phyloP scores from a whole-genome alignment of 2,113 vertebrate genomes.

The Australoheros scitulus region DNA sequence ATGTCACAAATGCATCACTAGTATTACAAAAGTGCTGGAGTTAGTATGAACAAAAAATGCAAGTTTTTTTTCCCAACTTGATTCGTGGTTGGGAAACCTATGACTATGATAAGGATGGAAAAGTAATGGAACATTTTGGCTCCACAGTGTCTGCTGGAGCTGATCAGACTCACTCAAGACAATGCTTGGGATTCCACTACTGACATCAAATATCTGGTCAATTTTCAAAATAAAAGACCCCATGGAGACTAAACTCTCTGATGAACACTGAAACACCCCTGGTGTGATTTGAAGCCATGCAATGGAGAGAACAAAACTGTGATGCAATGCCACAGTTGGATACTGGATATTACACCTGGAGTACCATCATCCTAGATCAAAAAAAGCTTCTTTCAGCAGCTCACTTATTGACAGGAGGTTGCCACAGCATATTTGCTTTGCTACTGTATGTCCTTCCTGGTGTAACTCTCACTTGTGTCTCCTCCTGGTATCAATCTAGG shows the following conservation, averaged over 20 bases:
- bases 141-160: neutral
- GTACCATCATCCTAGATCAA: neutral
- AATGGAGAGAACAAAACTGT: neutral
- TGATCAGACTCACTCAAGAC: neutral
- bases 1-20: neutral
- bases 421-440: neutral
- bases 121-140: neutral
- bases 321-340: neutral
- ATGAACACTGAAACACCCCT: too few species aligned
- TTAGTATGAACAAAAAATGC: neutral
- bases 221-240: neutral
- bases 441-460: neutral
- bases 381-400: neutral
- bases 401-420: neutral
- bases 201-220: neutral
- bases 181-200: neutral
- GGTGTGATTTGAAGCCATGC: neutral
- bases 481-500: neutral
- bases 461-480: neutral
- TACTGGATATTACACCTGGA: neutral
- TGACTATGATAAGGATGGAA: neutral
- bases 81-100: neutral
- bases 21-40: neutral
- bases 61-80: too few species aligned
- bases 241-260: neutral